Evolutionary conservation across 2,888 invertebrate genomes (phyloP).

Genomic region (Cotesia congregata): DNA sequence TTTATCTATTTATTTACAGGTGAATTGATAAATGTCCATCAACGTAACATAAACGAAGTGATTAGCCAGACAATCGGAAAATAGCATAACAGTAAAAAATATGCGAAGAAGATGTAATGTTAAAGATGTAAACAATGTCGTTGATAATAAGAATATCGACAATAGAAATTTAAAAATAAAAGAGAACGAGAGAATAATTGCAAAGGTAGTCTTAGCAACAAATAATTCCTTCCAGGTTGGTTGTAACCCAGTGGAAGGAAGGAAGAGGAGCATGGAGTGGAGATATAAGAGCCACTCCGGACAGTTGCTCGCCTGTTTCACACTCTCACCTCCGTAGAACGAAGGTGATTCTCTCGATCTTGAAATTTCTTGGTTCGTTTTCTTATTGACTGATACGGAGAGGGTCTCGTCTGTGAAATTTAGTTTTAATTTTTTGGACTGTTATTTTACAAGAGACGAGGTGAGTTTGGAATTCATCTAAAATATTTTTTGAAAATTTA

Average conservation of each 20-base stretch:
- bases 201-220: not conserved
- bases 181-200: slow-evolving; percentile 1
- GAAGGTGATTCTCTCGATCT: slow-evolving; percentile 37
- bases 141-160: not conserved
- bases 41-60: too few relatives aligned
- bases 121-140: not conserved
- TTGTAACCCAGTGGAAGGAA: slow-evolving; percentile 47
- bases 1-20: too few relatives aligned
- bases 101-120: not conserved
- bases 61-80: not conserved
- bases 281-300: slow-evolving; percentile 66
- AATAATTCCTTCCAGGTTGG: slow-evolving; percentile 16
- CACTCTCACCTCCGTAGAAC: slow-evolving; percentile 62
- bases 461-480: slow-evolving; percentile 23
- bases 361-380: slow-evolving; percentile 41
- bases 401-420: slow-evolving; percentile 16
- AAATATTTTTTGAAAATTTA: slow-evolving; percentile 1
- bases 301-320: slow-evolving; percentile 66
- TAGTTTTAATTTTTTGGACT: not conserved
- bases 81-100: not conserved
- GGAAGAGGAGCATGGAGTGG: slow-evolving; percentile 45
- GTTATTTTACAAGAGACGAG: slow-evolving; percentile 16
- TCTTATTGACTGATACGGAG: slow-evolving; percentile 3
- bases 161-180: not conserved
- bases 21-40: too few relatives aligned